Evolutionary conservation across 2,797 vertebrate species (phyloP).

Genomic region (Pseudotriccus pelzelni): DNA sequence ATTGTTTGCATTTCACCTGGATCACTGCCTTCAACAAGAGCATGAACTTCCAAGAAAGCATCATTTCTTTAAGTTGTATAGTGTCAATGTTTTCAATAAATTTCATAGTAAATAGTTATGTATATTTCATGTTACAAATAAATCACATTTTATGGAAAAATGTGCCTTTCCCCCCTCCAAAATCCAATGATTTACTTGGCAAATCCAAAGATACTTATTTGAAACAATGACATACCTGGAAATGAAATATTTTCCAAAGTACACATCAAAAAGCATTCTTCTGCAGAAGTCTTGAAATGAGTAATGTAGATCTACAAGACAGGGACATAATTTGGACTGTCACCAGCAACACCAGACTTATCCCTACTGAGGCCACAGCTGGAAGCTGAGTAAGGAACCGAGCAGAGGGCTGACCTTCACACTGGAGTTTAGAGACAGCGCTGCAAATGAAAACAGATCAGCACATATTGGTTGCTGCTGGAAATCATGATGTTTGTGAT

Average conservation of each 20-base stretch:
- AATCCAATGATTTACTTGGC: not conserved
- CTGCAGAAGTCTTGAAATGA: not conserved
- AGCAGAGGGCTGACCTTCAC: not conserved
- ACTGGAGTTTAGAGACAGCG: not conserved
- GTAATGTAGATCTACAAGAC: not conserved
- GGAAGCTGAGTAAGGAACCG: not conserved
- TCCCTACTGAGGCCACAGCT: not conserved
- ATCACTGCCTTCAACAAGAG: not conserved
- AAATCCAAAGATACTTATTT: not conserved
- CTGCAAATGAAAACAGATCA: not conserved
- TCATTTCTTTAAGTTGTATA: not conserved
- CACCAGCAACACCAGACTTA: not conserved
- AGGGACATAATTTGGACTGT: not conserved
- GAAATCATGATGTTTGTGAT: not conserved
- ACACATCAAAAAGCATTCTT: not conserved
- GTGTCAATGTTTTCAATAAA: not conserved
- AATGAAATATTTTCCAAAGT: not conserved
- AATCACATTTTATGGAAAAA: not conserved
- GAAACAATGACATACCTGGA: not conserved
- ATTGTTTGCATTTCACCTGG: not conserved
- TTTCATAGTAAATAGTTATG: not conserved
- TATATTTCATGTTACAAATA: not conserved
- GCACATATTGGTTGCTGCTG: not conserved
- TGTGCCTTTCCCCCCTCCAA: not conserved
- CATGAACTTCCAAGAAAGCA: not conserved